Percentiles rank a stretch among this genome's conserved stretches.
phyloP scores from a whole-genome alignment of 2,888 invertebrate genomes.

The Aelia acuminata region DNA sequence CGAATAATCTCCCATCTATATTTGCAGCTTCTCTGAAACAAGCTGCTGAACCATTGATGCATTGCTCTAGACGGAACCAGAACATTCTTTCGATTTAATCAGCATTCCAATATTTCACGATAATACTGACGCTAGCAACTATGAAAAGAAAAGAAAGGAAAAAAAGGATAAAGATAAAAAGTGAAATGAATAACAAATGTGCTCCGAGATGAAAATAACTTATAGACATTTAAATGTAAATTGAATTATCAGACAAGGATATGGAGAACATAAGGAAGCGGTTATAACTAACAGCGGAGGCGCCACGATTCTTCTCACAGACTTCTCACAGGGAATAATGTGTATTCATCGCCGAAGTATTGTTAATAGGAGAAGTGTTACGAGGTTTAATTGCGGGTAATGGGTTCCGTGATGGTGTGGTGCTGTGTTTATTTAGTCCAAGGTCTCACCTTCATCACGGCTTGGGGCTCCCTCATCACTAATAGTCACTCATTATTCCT shows the following conservation, averaged over 20 bases:
- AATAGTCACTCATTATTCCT: background rate
- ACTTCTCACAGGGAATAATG: background rate
- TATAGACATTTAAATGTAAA: background rate
- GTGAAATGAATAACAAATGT: constrained; percentile 2
- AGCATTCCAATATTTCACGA: background rate
- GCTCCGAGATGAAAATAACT: background rate
- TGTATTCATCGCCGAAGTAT: constrained; percentile 1
- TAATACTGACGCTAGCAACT: background rate
- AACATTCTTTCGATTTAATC: background rate
- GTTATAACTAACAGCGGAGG: background rate
- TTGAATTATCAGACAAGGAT: background rate
- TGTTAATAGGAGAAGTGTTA: background rate
- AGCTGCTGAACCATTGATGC: background rate
- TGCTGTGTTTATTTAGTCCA: background rate
- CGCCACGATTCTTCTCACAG: constrained; percentile 16
- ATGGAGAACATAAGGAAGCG: constrained; percentile 18
- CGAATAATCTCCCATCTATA: too few species aligned
- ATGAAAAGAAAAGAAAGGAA: background rate
- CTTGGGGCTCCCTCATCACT: background rate
- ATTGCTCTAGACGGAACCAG: background rate
- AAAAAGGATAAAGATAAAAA: background rate
- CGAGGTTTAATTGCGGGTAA: background rate
- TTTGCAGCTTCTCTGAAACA: background rate
- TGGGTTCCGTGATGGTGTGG: background rate
- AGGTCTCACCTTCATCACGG: background rate